These are phyloP conservation scores for Heterohyrax brucei DNA, from an alignment of 2,797 vertebrate species.

Conservation along the genomic window DNA sequence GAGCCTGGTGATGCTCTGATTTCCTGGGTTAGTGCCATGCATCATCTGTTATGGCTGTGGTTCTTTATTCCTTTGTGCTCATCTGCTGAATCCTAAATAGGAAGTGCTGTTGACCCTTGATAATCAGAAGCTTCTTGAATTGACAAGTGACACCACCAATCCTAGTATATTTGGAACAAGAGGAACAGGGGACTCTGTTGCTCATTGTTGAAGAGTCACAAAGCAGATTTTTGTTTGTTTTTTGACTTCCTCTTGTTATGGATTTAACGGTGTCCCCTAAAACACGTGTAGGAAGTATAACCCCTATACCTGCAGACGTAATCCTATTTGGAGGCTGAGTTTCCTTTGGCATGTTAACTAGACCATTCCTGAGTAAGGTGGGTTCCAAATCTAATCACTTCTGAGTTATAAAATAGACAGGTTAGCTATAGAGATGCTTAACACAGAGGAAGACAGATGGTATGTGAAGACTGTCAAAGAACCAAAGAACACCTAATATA, in stretches of 20 bases:
- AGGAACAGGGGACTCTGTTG: not conserved
- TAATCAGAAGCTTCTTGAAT: not conserved
- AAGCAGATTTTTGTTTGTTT: not conserved
- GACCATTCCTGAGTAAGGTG: not conserved
- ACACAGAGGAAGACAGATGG: not conserved
- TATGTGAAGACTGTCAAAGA: not conserved
- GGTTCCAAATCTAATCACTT: not conserved
- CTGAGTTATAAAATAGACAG: not conserved
- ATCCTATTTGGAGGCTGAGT: not conserved
- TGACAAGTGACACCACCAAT: constrained; percentile 27
- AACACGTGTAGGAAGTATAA: not conserved
- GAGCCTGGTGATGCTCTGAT: not conserved
- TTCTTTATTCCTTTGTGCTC: constrained; percentile 66
- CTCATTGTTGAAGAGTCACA: not conserved
- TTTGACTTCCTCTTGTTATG: not conserved
- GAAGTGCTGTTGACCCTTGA: not conserved
- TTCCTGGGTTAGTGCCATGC: not conserved
- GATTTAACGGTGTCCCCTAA: not conserved
- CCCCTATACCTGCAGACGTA: not conserved
- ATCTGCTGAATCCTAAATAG: not conserved
- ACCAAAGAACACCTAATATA: not conserved
- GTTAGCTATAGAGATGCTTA: not conserved
- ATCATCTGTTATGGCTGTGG: constrained; percentile 63
- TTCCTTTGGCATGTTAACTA: not conserved
- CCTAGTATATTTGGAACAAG: not conserved